A percentile compares a stretch with the other conserved stretches of the same genome.
Evolutionary conservation across 2,888 invertebrate species (phyloP).

Genomic region (Cryptocheilus praepositus): DNA sequence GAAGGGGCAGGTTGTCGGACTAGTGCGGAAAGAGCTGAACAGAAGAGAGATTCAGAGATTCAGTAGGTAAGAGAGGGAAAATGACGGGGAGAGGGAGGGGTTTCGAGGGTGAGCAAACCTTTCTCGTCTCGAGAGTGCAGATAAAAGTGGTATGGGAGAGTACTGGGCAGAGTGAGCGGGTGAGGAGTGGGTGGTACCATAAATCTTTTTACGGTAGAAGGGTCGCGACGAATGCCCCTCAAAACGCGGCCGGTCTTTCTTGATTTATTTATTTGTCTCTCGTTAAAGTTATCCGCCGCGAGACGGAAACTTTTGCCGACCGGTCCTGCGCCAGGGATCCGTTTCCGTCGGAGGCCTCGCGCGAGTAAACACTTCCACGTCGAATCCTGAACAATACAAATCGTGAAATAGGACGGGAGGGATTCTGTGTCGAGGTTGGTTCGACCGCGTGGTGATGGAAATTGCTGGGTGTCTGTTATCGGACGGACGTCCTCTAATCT

Average conservation of each 20-base stretch:
- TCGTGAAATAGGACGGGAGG: no score
- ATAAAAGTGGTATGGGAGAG: constrained; percentile 22
- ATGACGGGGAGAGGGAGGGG: not conserved
- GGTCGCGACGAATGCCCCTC: constrained; percentile 26
- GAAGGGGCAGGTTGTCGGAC: not conserved
- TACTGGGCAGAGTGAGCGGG: not conserved
- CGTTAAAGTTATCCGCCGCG: constrained; percentile 43
- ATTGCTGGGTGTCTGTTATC: not conserved
- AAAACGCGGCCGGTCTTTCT: constrained; percentile 22
- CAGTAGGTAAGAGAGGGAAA: not conserved
- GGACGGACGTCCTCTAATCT: not conserved
- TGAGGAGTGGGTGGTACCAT: constrained; percentile 11
- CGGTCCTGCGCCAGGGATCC: not conserved
- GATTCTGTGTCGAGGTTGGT: not conserved
- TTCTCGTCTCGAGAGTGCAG: constrained; percentile 17
- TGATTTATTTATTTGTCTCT: constrained; percentile 49
- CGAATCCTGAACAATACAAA: no score
- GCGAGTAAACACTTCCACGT: constrained; percentile 24
- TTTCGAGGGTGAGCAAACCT: constrained; percentile 3
- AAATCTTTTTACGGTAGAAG: constrained; percentile 31
- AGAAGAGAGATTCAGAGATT: constrained; percentile 10
- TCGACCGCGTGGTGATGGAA: not conserved
- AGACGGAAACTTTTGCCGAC: constrained; percentile 32
- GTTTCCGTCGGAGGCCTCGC: constrained; percentile 5
- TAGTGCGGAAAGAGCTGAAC: not conserved